Evolutionary conservation across 2,888 invertebrate genomes (phyloP), one percentile per base, ranked within the genome.

Genomic region (Phaedon cochleariae): DNA sequence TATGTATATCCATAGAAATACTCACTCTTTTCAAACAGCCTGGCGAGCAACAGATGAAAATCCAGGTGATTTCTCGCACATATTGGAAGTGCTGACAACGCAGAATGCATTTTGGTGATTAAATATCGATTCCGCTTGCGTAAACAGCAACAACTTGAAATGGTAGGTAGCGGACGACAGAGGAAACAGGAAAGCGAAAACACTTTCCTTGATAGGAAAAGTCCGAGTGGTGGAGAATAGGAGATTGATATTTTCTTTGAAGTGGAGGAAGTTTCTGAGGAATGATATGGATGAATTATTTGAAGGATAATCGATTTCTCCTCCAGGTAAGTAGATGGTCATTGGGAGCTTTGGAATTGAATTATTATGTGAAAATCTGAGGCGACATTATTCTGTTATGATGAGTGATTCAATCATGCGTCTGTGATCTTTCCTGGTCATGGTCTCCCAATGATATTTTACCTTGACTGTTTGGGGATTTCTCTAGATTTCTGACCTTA

Each of bases 51-150:
- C 22, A 55, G 37, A 41, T 22, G 22, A 2, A n/a, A 29, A 37
- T n/a, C 31, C 37, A 54, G 12, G 41, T 76, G 75, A 76, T 76
- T 74, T 76, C 74, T 72, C 74, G 73, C 74, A 73, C 74, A 70
- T 73, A 72, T 67, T 70, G 71, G 65, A 65, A 70, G 67, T 70
- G 70, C 69, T 74, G 76, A 74, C 74, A 75, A 75, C 76, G 76
- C 73, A 67, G 72, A 76, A 76, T 77, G 78, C 80, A 79, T 79
- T 79, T 79, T 75, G 73, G 74, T 77, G 79, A 80, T 80, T 80
- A 79, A 79, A 78, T 80, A 80, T 80, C 80, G 80, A 80, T 80
- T 80, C 76, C 41, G 76, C 73, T 76, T 79, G 75, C 72, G 77
- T 75, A 77, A 78, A 77, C 73, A 76, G 70, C 71, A 73, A 68